These are phyloP conservation scores for Scomberomorus guttatus DNA, from an alignment of 2,797 vertebrate genomes.

Conservation along the genomic window DNA sequence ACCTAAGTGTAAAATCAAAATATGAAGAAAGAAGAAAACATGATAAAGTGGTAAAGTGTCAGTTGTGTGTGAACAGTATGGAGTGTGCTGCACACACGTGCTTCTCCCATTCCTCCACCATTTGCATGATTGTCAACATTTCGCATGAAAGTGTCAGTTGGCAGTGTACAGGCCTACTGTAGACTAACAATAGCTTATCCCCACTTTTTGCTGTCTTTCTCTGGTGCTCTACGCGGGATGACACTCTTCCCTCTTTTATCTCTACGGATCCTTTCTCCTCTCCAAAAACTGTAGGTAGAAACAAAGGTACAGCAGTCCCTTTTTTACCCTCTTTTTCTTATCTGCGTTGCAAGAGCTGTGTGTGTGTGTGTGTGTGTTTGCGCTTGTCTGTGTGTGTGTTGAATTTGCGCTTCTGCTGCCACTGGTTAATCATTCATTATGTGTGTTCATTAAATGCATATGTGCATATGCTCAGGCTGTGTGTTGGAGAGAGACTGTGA, in stretches of 20 bases:
- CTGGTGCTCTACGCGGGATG: constrained; percentile 80
- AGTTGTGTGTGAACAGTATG: background rate
- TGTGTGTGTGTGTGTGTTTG: constrained; percentile 9
- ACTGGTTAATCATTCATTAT: constrained; percentile 62
- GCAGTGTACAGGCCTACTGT: constrained; percentile 12
- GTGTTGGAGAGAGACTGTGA: constrained; percentile 15
- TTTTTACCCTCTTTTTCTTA: constrained; percentile 43
- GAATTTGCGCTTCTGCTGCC: constrained; percentile 28
- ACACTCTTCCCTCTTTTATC: constrained; percentile 73
- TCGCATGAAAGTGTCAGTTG: constrained; percentile 67
- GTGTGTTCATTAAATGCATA: constrained; percentile 55
- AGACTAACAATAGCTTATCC: constrained; percentile 70
- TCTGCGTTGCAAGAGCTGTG: constrained; percentile 16
- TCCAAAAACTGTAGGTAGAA: constrained; percentile 93
- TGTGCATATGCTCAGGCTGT: constrained; percentile 41
- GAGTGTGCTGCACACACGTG: constrained; percentile 5
- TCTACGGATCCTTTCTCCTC: constrained; percentile 81
- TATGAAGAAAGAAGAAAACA: background rate
- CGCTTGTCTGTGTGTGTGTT: constrained; percentile 16
- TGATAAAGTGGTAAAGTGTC: constrained; percentile 10
- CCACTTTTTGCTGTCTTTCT: constrained; percentile 73
- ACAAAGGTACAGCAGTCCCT: constrained; percentile 93
- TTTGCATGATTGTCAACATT: constrained; percentile 71
- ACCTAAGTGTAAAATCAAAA: background rate
- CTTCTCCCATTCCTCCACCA: constrained; percentile 34